A percentile compares a stretch with the other conserved stretches of the same genome.
Evolutionary conservation across 2,797 vertebrate species (phyloP).

Genomic region (Microctenopoma steveboyesi): DNA sequence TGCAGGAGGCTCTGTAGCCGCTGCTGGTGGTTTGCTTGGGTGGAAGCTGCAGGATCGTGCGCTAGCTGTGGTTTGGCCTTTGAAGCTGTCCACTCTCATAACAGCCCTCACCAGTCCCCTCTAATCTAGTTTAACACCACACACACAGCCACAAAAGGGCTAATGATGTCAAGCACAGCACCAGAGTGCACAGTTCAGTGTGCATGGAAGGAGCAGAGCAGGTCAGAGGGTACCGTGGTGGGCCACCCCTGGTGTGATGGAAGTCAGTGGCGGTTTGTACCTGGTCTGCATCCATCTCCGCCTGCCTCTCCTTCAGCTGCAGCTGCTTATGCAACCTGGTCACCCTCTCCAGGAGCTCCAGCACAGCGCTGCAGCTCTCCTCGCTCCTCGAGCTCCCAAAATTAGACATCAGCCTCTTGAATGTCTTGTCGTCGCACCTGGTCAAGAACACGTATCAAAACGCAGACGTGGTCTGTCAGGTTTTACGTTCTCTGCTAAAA

Average conservation of each 20-base stretch:
- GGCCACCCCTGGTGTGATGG: constrained; percentile 35
- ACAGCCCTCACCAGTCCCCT: constrained; percentile 59
- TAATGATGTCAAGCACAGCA: constrained; percentile 40
- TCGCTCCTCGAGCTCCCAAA: constrained; percentile 75
- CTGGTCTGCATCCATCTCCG: constrained; percentile 78
- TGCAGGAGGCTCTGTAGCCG: constrained; percentile 27
- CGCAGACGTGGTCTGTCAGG: not conserved
- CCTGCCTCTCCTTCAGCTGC: constrained; percentile 79
- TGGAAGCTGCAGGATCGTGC: constrained; percentile 52
- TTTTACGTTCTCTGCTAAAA: not conserved
- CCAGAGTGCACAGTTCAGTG: constrained; percentile 7
- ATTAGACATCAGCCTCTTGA: constrained; percentile 80
- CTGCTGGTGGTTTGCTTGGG: constrained; percentile 57
- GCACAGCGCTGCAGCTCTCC: constrained; percentile 71
- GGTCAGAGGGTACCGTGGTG: not conserved
- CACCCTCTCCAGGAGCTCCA: constrained; percentile 80
- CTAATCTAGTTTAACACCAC: constrained; percentile 64
- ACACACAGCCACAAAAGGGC: constrained; percentile 36
- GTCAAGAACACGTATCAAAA: constrained; percentile 3
- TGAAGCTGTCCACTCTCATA: constrained; percentile 71
- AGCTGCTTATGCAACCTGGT: constrained; percentile 83
- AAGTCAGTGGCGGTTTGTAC: constrained; percentile 55
- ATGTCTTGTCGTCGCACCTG: constrained; percentile 86
- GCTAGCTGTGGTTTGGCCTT: constrained; percentile 69
- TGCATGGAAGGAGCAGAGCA: constrained; percentile 18